Evolutionary conservation across 1,140 invertebrate genomes (phyloP), one percentile per base, ranked within the genome.

Genomic region (Drosophila ironensis): DNA sequence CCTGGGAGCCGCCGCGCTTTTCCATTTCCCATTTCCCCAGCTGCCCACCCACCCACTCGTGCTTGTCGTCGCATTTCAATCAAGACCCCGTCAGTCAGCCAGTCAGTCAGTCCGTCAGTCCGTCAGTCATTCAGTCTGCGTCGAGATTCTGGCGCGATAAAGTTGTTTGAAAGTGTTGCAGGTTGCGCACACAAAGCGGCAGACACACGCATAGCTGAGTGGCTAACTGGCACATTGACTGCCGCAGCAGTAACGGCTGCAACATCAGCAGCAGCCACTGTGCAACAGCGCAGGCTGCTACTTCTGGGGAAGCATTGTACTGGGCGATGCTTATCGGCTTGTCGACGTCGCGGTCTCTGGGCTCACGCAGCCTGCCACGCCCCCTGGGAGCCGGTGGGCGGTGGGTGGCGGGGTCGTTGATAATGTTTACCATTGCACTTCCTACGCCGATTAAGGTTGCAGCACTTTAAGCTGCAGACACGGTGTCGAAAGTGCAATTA

Each of bases 111-210:
- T 22, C 42, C 66, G 67, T 60, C 66, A 60, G 68, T 69, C 61
- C 51, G 28, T 46, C 42, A 30, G 33, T 66, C 44, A n/a, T n/a
- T n/a, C n/a, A 59, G 60, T 61, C 38, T 41, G 30, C 47, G 74
- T 46, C 41, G 73, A 86, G 80, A 86, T 86, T 86, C 60, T 48
- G 51, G 56, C 52, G 63, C 75, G 80, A 86, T 86, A 86, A 86
- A 86, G 80, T 86, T 86, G 80, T 86, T 86, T 86, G 71, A 75
- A 86, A 86, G 80, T 86, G 80, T 86, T 86, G 75, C 66, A 72
- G 66, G 38, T 56, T 60, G 61, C 57, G 46, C 60, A 75, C 54
- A 61, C 69, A 54, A 52, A 73, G 53, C 40, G 51, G 47, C 60
- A 60, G 14, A 57, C 53, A 57, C 53, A 71, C 66, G 63, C 74